Evolutionary conservation across 2,113 vertebrate genomes (phyloP).

Genomic region (Regulus satrapa): DNA sequence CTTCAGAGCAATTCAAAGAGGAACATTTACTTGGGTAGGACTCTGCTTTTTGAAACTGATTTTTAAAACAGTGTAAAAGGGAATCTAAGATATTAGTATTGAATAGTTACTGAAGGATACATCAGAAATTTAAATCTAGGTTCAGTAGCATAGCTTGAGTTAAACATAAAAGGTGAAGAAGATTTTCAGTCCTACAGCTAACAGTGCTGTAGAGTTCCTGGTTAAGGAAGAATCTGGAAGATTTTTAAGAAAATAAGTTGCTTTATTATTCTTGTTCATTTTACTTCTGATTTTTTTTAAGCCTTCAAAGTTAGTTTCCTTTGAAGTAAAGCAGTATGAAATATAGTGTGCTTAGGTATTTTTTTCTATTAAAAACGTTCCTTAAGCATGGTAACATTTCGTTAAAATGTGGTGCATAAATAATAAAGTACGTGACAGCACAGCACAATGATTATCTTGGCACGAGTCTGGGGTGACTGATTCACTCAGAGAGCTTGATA

Average conservation of each 20-base stretch:
- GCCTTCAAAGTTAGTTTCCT: background rate
- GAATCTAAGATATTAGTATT: background rate
- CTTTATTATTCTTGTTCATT: background rate
- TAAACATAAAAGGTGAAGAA: background rate
- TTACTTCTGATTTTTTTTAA: background rate
- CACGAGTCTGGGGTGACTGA: background rate
- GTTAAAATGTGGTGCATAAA: background rate
- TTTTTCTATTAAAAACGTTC: background rate
- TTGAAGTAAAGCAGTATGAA: background rate
- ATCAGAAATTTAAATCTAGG: background rate
- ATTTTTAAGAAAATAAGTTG: background rate
- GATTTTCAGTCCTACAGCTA: background rate
- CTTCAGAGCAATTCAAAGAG: background rate
- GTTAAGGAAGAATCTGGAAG: background rate
- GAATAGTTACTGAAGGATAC: background rate
- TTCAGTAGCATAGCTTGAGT: background rate
- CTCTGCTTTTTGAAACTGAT: background rate
- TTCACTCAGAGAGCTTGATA: background rate
- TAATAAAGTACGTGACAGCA: background rate
- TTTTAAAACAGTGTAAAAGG: background rate
- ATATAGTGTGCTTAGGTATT: background rate
- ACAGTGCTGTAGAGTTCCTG: background rate
- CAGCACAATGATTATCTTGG: constrained; percentile 21
- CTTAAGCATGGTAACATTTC: background rate
- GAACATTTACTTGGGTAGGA: background rate